These are phyloP conservation scores for Zaprionus camerounensis DNA, from an alignment of 1,140 invertebrate species.

Conservation along the genomic window DNA sequence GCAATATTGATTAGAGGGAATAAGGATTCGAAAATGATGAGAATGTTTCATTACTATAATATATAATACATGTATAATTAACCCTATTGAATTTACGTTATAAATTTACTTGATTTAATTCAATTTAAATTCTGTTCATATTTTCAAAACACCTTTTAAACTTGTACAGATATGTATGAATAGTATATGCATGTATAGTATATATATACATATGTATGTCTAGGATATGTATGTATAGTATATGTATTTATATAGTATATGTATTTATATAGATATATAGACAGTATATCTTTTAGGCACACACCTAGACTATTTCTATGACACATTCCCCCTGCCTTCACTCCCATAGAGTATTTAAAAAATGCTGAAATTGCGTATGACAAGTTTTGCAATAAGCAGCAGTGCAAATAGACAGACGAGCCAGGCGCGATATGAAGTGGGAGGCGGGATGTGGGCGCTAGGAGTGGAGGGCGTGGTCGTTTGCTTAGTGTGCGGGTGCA, in stretches of 20 bases:
- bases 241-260: neutral
- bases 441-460: neutral
- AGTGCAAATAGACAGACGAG: slow-evolving; percentile 59
- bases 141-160: too few species aligned
- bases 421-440: neutral
- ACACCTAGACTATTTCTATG: neutral
- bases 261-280: neutral
- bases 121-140: too few species aligned
- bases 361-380: slow-evolving; percentile 80
- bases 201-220: neutral
- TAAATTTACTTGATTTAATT: too few species aligned
- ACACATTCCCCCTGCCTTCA: neutral
- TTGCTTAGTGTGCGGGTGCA: slow-evolving; percentile 1
- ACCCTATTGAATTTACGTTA: too few species aligned
- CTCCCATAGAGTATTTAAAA: slow-evolving; percentile 27
- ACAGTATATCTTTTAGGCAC: neutral
- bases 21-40: too few species aligned
- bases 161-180: too few species aligned
- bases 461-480: slow-evolving; percentile 2
- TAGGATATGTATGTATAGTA: too few species aligned
- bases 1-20: too few species aligned
- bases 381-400: slow-evolving; percentile 80
- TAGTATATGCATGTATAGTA: too few species aligned
- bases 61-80: too few species aligned
- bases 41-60: too few species aligned